Conservation (phyloP, 2,113 vertebrate species). For the Galeopterus variegatus region DNA sequence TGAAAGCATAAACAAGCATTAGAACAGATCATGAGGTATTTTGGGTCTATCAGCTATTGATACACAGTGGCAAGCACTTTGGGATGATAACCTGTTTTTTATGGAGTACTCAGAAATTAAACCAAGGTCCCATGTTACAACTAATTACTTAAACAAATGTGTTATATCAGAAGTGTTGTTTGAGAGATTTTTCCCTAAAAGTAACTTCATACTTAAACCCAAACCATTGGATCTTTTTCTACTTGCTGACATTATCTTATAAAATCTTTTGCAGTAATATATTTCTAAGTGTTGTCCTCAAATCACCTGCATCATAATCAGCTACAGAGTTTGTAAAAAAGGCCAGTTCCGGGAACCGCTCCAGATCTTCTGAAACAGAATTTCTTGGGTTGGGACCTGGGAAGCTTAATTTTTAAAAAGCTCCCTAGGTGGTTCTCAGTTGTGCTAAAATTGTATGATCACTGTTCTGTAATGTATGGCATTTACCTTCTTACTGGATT, state of each 20-base stretch:
- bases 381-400: background rate
- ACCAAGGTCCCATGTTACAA: background rate
- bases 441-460: background rate
- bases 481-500: background rate
- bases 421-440: background rate
- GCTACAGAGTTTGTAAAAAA: background rate
- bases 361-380: conserved; percentile 6
- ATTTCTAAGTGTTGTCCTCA: background rate
- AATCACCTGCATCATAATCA: background rate
- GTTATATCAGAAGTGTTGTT: background rate
- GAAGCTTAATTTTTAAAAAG: background rate
- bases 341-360: background rate
- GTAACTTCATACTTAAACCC: background rate
- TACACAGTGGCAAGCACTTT: background rate
- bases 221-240: background rate
- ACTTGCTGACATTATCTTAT: background rate
- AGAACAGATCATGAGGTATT: background rate
- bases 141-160: background rate
- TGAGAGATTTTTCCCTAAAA: background rate
- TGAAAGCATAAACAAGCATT: background rate
- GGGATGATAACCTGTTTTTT: background rate
- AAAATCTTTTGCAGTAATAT: background rate
- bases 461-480: background rate
- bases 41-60: background rate
- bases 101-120: background rate